Evolutionary conservation across 2,888 invertebrate genomes (phyloP), one percentile per base, ranked within the genome.

Genomic region (Acleris literana): DNA sequence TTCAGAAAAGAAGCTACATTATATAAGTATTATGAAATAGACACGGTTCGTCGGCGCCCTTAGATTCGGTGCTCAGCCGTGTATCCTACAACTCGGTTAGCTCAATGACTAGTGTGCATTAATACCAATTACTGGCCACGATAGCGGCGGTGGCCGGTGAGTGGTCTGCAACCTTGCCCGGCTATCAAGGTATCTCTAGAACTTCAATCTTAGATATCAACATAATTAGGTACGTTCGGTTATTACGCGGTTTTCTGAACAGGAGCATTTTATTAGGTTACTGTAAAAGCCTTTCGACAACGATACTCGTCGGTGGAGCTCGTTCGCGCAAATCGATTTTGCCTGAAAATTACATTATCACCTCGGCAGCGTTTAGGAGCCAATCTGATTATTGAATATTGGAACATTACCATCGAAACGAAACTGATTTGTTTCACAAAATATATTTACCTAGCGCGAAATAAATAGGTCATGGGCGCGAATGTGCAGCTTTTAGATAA

Each of bases 61-160:
- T 77, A 70, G 72, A 76, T 70, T 74, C 76, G 76, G 71, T 71
- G 63, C 72, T 78, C 79, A 85, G 78, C 85, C 89, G 84, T 86
- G 81, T 77, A 84, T 90, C 90, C 90, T 82, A 76, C 59, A 64
- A 52, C 51, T 74, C 86, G 88, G 80, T 83, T 74, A 74, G 84
- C 88, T 72, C 58, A 76, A 77, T 81, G 74, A 79, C 76, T 80
- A 80, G 77, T 79, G 71, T 72, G 75, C 78, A 79, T 79, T 82
- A 80, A 81, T 70, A 71, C 69, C 68, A 72, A 68, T 55, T 63
- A 68, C 83, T 79, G 66, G 56, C 71, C 58, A 44, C 79, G 55
- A 56, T 61, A 55, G 29, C 66, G 57, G 52, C 55, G 58, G 65
- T 61, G 65, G 57, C 46, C 55, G 58, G 65, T 65, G 65, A 65